A percentile compares a stretch with the other conserved stretches of the same genome.
Conservation (phyloP, 2,797 vertebrate genomes). For the Macropodus opercularis region DNA sequence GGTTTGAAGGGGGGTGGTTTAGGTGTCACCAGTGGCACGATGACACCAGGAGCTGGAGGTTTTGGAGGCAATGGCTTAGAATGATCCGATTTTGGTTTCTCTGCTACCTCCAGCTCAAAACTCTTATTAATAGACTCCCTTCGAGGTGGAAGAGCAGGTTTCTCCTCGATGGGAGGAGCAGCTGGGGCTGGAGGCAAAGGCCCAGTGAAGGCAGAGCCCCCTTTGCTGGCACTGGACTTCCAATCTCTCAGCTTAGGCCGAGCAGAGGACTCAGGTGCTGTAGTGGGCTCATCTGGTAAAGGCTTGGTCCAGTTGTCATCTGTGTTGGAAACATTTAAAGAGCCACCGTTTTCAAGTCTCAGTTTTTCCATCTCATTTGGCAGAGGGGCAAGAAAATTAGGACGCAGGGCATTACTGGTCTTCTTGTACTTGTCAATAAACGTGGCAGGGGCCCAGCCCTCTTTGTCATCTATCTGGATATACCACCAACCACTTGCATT, state of each 20-base stretch:
- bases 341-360: constrained; percentile 76
- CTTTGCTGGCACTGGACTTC: constrained; percentile 84
- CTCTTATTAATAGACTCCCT: constrained; percentile 95
- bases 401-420: constrained; percentile 91
- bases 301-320: constrained; percentile 88
- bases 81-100: constrained; percentile 83
- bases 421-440: constrained; percentile 99
- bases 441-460: constrained; percentile 96
- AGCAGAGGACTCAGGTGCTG: constrained; percentile 75
- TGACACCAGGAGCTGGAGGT: constrained; percentile 84
- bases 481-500: constrained; percentile 99
- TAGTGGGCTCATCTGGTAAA: constrained; percentile 89
- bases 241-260: constrained; percentile 91
- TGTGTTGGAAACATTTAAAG: constrained; percentile 32
- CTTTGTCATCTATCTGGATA: constrained; percentile 98
- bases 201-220: constrained; percentile 54
- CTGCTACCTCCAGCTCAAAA: constrained; percentile 86
- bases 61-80: constrained; percentile 89
- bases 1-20: constrained; percentile 84
- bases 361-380: constrained; percentile 91
- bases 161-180: constrained; percentile 86
- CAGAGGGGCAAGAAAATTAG: constrained; percentile 93
- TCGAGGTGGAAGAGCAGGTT: constrained; percentile 93
- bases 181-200: constrained; percentile 80
- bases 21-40: constrained; percentile 84